Evolutionary conservation across 2,113 vertebrate genomes (phyloP).

Genomic region (Phycodurus eques): DNA sequence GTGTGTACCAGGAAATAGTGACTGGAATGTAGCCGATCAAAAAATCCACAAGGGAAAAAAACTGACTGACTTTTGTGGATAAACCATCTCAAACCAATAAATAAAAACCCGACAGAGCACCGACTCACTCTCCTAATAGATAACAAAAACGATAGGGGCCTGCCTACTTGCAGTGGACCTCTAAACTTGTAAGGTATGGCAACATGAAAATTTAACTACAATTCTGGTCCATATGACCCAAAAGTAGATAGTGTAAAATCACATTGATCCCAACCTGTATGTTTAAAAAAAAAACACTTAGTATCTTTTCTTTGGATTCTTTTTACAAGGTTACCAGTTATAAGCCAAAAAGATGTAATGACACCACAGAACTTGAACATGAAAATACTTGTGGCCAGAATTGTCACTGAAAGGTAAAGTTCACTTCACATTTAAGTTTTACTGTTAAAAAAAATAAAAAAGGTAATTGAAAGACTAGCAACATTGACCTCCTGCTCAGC

Average conservation of each 20-base stretch:
- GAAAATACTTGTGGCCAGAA: background rate
- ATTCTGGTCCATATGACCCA: background rate
- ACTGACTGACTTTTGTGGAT: background rate
- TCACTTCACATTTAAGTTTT: background rate
- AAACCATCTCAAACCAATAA: background rate
- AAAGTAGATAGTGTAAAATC: too few relatives aligned
- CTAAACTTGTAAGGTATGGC: background rate
- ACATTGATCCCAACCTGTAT: too few relatives aligned
- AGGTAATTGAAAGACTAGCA: too few relatives aligned
- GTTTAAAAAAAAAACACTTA: too few relatives aligned
- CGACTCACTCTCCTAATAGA: background rate
- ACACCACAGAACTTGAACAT: background rate
- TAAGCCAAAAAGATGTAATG: background rate
- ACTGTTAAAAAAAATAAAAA: too few relatives aligned
- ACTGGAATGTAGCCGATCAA: background rate
- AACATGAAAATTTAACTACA: background rate
- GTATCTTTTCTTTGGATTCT: too few relatives aligned
- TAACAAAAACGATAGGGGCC: background rate
- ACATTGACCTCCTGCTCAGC: too few relatives aligned
- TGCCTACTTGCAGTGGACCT: background rate
- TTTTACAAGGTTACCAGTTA: too few relatives aligned
- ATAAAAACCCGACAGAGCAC: background rate
- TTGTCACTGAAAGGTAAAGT: background rate
- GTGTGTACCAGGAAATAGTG: background rate
- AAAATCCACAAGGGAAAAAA: background rate